Evolutionary conservation across 2,797 vertebrate genomes (phyloP).

Genomic region (Merluccius polli): DNA sequence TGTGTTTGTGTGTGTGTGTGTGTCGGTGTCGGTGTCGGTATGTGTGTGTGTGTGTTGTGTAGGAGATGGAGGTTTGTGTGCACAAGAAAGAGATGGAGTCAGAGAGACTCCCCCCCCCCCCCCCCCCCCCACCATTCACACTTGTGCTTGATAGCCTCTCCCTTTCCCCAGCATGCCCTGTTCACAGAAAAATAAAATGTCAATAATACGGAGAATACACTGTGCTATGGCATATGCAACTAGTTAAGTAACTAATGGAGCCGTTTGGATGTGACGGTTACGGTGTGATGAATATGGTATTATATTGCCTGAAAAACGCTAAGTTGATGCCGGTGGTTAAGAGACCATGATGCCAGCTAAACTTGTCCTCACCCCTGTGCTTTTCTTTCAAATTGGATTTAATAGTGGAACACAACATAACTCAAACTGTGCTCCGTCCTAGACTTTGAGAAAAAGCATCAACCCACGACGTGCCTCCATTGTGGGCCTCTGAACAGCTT

Average conservation of each 20-base stretch:
- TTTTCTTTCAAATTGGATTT: neutral
- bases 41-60: no score
- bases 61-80: neutral
- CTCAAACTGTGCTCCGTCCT: neutral
- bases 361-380: neutral
- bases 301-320: no score
- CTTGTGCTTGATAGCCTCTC: slow-evolving; percentile 20
- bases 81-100: no score
- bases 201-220: neutral
- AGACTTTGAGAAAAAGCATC: neutral
- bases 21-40: neutral
- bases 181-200: no score
- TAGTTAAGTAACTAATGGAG: neutral
- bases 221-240: neutral
- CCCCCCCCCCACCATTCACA: no score
- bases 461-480: neutral
- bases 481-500: neutral
- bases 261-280: neutral
- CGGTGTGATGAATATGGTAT: neutral
- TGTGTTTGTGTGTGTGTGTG: slow-evolving; percentile 15
- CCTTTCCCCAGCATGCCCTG: neutral
- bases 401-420: neutral
- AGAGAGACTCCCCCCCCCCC: no score
- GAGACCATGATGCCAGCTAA: neutral
- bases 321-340: neutral